These are phyloP conservation scores for Dromiciops gliroides DNA, from an alignment of 2,113 vertebrate species.

Conservation along the genomic window DNA sequence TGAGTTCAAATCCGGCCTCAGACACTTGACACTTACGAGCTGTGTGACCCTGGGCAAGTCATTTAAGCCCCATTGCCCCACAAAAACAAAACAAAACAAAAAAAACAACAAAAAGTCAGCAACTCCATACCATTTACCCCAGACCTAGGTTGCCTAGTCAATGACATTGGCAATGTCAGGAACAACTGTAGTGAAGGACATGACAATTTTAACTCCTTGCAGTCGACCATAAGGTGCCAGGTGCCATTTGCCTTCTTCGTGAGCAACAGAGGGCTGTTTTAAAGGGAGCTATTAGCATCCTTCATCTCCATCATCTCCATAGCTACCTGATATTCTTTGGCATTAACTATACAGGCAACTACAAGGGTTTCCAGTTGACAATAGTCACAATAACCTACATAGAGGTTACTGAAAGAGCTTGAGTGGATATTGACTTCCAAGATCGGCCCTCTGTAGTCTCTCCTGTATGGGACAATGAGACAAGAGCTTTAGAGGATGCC, in stretches of 20 bases:
- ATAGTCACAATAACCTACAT: neutral
- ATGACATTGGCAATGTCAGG: neutral
- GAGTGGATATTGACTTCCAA: neutral
- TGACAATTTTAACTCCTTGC: neutral
- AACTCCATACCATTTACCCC: neutral
- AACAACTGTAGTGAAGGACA: neutral
- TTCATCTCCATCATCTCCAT: neutral
- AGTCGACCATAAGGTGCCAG: neutral
- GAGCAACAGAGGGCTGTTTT: neutral
- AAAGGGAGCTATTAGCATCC: neutral
- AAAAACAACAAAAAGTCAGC: neutral
- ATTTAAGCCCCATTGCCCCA: too few relatives aligned
- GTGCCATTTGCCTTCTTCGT: neutral
- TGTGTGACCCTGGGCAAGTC: too few relatives aligned
- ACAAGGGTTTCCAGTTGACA: neutral
- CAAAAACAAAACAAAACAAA: neutral
- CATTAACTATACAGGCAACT: neutral
- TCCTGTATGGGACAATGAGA: neutral
- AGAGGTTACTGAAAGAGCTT: neutral
- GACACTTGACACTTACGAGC: too few relatives aligned
- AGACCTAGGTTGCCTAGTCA: neutral
- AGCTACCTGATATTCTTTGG: neutral
- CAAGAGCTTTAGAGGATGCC: neutral
- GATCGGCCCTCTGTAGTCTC: neutral
- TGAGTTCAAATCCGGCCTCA: too few relatives aligned